A percentile compares a stretch with the other conserved stretches of the same genome.
These are phyloP conservation scores for Xanthia icteritia DNA, from an alignment of 2,888 invertebrate genomes.

Conservation along the genomic window DNA sequence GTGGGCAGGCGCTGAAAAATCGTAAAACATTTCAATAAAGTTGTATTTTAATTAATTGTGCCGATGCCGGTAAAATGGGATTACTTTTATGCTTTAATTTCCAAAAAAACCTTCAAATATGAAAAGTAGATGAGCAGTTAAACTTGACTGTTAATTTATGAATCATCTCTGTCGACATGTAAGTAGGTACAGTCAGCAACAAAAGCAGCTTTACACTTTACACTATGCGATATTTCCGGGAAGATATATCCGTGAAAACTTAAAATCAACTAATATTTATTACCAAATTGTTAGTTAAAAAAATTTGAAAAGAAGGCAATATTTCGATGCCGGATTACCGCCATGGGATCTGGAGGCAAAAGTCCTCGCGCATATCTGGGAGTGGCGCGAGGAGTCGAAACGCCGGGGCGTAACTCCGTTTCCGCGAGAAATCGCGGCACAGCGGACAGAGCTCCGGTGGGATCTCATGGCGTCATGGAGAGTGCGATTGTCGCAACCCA, in stretches of 20 bases:
- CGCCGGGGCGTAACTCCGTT: too few relatives aligned
- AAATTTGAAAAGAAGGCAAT: too few relatives aligned
- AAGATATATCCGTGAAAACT: not conserved
- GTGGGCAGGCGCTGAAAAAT: slow-evolving; percentile 72
- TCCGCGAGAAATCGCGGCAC: too few relatives aligned
- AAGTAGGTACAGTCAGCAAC: not conserved
- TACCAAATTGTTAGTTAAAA: not conserved
- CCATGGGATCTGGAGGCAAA: too few relatives aligned
- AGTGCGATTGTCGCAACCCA: too few relatives aligned
- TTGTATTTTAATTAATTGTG: slow-evolving; percentile 1
- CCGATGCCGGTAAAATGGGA: not conserved
- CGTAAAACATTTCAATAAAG: slow-evolving; percentile 35
- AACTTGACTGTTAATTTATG: not conserved
- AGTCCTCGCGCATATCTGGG: too few relatives aligned
- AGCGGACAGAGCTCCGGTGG: too few relatives aligned
- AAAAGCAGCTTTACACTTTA: not conserved
- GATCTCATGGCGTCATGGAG: too few relatives aligned
- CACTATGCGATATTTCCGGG: not conserved
- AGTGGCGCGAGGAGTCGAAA: too few relatives aligned
- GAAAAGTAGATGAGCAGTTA: not conserved
- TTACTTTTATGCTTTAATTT: not conserved
- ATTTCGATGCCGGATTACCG: too few relatives aligned
- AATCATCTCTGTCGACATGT: not conserved
- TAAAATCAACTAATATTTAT: not conserved
- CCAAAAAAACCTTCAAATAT: not conserved